Evolutionary conservation across 2,113 vertebrate genomes (phyloP).

Genomic region (Macrotis lagotis): DNA sequence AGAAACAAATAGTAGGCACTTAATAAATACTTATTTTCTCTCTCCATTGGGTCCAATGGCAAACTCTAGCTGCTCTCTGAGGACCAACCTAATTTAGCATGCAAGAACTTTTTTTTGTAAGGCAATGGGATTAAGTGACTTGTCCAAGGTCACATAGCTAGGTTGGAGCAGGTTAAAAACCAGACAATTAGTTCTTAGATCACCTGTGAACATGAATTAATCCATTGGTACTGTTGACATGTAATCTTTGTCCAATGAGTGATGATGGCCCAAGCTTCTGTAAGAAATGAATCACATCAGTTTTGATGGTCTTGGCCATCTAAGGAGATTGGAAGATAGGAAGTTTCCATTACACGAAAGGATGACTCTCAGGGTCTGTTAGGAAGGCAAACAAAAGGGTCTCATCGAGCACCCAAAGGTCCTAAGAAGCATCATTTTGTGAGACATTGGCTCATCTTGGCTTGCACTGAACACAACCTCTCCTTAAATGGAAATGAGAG

Average conservation of each 20-base stretch:
- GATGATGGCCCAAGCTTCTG: background rate
- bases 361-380: background rate
- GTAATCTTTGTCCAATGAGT: background rate
- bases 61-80: background rate
- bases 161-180: background rate
- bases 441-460: background rate
- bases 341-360: background rate
- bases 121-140: too few relatives aligned
- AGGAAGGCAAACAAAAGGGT: background rate
- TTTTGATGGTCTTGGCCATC: background rate
- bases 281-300: background rate
- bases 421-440: background rate
- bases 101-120: background rate
- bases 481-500: background rate
- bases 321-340: background rate
- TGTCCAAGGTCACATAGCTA: too few relatives aligned
- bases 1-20: background rate
- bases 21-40: background rate
- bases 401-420: background rate
- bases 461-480: background rate
- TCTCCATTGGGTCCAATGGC: background rate
- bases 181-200: background rate
- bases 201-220: background rate
- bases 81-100: background rate
- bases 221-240: background rate